Evolutionary conservation across 1,140 invertebrate species (phyloP).

Genomic region (Conus ventricosus): DNA sequence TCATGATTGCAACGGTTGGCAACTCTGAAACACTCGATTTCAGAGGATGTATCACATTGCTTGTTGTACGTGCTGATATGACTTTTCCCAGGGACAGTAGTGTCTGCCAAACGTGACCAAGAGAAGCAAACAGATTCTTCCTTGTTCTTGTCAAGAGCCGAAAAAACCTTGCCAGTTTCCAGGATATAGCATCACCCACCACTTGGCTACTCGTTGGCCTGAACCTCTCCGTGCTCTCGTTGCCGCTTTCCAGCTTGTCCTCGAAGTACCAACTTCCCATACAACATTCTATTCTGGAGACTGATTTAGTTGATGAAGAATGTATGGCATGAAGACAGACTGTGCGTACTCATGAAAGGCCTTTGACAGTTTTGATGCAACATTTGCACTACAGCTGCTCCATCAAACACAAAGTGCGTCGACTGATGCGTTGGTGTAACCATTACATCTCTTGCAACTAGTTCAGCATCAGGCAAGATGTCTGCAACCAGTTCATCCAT

Average conservation of each 20-base stretch:
- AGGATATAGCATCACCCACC: not conserved
- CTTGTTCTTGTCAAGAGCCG: conserved; percentile 10
- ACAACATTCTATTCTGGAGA: conserved; percentile 48
- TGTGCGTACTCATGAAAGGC: conserved; percentile 51
- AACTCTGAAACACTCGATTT: conserved; percentile 3
- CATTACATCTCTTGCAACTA: conserved; percentile 21
- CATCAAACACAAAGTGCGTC: conserved; percentile 47
- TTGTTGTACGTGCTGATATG: conserved; percentile 3
- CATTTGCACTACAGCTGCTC: conserved; percentile 44
- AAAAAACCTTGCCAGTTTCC: conserved; percentile 23
- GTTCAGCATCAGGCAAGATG: too few species aligned
- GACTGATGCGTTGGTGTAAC: conserved; percentile 4
- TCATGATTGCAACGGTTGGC: conserved; percentile 2
- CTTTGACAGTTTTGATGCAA: conserved; percentile 30
- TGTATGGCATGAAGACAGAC: too few species aligned
- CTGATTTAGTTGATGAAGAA: too few species aligned
- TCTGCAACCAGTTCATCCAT: not conserved
- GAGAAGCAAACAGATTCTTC: conserved; percentile 7
- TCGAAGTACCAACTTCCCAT: conserved; percentile 44
- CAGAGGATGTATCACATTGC: not conserved
- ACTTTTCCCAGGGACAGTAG: not conserved
- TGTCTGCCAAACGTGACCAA: not conserved
- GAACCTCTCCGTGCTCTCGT: conserved; percentile 40
- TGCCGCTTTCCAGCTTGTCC: conserved; percentile 40
- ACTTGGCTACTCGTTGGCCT: conserved; percentile 39